Evolutionary conservation across 2,888 invertebrate genomes (phyloP).

Genomic region (Brassicogethes aeneus): DNA sequence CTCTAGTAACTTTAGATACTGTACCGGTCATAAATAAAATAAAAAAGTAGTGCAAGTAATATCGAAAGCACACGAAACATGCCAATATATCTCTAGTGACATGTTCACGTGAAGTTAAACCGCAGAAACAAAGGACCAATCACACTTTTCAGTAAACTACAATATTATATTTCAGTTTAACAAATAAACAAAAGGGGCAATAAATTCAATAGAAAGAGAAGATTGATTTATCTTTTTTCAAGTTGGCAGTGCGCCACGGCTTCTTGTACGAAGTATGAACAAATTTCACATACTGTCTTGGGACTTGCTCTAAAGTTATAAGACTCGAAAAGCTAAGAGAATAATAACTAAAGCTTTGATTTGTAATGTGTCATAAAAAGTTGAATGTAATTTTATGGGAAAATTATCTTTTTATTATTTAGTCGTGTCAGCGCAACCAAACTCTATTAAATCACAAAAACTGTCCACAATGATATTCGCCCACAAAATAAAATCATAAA

Average conservation of each 20-base stretch:
- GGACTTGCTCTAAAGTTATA: slow-evolving; percentile 1
- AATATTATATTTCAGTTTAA: slow-evolving; percentile 1
- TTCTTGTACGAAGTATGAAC: slow-evolving; percentile 1
- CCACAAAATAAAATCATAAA: too few relatives aligned
- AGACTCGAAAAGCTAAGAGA: neutral
- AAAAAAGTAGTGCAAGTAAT: too few relatives aligned
- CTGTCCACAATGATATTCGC: too few relatives aligned
- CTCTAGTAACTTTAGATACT: too few relatives aligned
- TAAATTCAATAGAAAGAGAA: neutral
- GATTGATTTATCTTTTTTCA: slow-evolving; percentile 3
- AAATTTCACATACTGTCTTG: neutral
- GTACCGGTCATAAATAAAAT: too few relatives aligned
- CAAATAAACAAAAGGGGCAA: neutral
- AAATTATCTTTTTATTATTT: neutral
- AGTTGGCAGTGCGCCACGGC: neutral
- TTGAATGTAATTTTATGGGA: neutral
- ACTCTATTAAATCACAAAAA: too few relatives aligned
- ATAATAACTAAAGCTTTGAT: slow-evolving; percentile 1
- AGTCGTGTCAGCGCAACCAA: too few relatives aligned
- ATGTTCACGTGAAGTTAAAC: neutral
- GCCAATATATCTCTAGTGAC: too few relatives aligned
- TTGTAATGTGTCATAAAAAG: neutral
- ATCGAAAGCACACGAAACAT: too few relatives aligned
- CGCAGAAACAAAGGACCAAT: neutral
- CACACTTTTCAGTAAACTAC: neutral